Conservation (phyloP, 2,888 invertebrate genomes). For the Eupithecia subfuscata region DNA sequence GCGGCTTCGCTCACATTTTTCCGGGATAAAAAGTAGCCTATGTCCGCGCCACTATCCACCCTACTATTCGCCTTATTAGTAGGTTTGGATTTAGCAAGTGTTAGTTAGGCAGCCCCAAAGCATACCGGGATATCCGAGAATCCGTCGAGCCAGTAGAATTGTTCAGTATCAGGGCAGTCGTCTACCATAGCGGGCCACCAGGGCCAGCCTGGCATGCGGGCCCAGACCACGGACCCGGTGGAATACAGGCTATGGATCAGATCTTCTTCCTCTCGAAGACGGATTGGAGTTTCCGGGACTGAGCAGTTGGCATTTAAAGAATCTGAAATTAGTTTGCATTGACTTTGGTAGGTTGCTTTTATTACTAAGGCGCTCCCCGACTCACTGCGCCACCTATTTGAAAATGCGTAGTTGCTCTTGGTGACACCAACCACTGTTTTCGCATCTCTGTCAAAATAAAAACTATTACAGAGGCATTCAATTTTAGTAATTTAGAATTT, state of each 20-base stretch:
- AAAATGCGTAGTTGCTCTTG: no score
- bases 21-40: no score
- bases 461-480: no score
- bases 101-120: slow-evolving; percentile 4
- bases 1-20: no score
- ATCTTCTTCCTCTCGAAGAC: slow-evolving; percentile 76
- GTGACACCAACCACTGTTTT: no score
- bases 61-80: no score
- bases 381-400: no score
- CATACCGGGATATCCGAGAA: slow-evolving; percentile 81
- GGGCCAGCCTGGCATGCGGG: slow-evolving; percentile 84
- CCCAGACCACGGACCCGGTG: slow-evolving; percentile 88
- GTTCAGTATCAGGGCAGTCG: slow-evolving; percentile 85
- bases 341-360: background rate
- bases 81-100: background rate
- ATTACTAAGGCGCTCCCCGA: no score
- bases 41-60: no score
- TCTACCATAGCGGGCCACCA: slow-evolving; percentile 91
- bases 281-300: slow-evolving; percentile 74
- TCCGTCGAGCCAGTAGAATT: slow-evolving; percentile 84
- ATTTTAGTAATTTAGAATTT: no score
- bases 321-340: slow-evolving; percentile 62
- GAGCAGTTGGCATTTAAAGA: slow-evolving; percentile 76
- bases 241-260: slow-evolving; percentile 84
- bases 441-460: no score